A percentile compares a stretch with the other conserved stretches of the same genome.
These are phyloP conservation scores for Pyrocephalus nanus DNA, from an alignment of 2,797 vertebrate genomes.

Conservation along the genomic window DNA sequence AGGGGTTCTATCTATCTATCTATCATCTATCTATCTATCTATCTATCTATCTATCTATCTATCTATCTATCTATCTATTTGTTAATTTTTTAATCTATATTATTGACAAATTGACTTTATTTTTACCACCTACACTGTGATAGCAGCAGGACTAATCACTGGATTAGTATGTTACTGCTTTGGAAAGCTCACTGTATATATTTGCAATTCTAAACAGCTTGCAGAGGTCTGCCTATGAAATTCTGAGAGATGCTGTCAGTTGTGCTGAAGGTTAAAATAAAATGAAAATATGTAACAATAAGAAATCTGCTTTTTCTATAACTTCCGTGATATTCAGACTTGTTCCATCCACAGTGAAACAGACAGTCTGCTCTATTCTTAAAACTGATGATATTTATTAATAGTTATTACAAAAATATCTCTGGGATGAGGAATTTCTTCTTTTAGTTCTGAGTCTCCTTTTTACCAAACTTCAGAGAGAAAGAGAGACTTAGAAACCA, in stretches of 20 bases:
- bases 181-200: background rate
- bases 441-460: background rate
- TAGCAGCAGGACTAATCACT: conserved; percentile 18
- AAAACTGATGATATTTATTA: background rate
- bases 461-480: background rate
- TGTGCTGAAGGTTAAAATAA: conserved; percentile 6
- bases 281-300: background rate
- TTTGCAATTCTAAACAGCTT: conserved; percentile 42
- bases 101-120: background rate
- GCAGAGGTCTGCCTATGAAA: background rate
- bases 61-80: background rate
- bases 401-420: background rate
- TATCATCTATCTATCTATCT: background rate
- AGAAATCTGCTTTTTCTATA: background rate
- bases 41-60: background rate
- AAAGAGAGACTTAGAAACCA: background rate
- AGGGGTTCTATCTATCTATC: background rate
- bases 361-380: background rate
- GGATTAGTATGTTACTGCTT: conserved; percentile 6
- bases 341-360: background rate
- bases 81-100: background rate
- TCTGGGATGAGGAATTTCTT: background rate
- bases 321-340: background rate
- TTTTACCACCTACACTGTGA: background rate
- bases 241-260: background rate